Evolutionary conservation across 92 coral and sea anemone genomes (phyloP).

Genomic region (Umimayanthus chanpuru): DNA sequence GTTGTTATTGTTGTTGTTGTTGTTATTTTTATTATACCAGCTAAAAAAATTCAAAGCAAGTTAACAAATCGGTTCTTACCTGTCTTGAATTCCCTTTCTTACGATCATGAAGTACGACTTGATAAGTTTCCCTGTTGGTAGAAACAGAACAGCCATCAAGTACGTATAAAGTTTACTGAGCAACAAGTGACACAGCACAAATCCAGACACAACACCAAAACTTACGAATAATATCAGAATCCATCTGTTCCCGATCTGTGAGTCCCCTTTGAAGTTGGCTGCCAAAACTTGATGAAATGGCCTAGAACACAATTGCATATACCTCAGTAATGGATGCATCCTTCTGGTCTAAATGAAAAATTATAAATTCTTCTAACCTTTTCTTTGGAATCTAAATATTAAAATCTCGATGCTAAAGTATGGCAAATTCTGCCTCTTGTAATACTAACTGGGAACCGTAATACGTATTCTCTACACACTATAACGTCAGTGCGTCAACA

Average conservation of each 20-base stretch:
- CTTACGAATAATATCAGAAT: constrained; percentile 75
- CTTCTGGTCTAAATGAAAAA: too few species aligned
- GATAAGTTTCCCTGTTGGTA: constrained; percentile 82
- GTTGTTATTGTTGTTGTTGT: too few species aligned
- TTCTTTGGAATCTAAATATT: too few species aligned
- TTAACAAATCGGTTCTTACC: constrained; percentile 52
- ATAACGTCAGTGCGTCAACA: too few species aligned
- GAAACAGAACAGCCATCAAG: background rate
- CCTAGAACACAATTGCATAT: constrained; percentile 42
- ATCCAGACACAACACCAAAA: background rate
- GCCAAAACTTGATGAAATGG: constrained; percentile 68
- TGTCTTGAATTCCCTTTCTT: constrained; percentile 95
- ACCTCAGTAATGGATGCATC: background rate
- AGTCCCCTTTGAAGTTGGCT: constrained; percentile 76
- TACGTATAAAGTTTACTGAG: background rate
- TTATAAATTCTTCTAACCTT: too few species aligned
- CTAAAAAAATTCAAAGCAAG: too few species aligned
- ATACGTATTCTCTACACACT: too few species aligned
- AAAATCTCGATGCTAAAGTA: background rate
- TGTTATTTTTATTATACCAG: too few species aligned
- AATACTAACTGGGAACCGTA: too few species aligned
- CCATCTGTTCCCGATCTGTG: constrained; percentile 97
- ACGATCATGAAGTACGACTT: constrained; percentile 95
- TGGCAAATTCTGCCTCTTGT: background rate
- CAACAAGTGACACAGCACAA: too few species aligned